phyloP scores from a whole-genome alignment of 2,797 vertebrate species.

The Monodelphis domestica region DNA sequence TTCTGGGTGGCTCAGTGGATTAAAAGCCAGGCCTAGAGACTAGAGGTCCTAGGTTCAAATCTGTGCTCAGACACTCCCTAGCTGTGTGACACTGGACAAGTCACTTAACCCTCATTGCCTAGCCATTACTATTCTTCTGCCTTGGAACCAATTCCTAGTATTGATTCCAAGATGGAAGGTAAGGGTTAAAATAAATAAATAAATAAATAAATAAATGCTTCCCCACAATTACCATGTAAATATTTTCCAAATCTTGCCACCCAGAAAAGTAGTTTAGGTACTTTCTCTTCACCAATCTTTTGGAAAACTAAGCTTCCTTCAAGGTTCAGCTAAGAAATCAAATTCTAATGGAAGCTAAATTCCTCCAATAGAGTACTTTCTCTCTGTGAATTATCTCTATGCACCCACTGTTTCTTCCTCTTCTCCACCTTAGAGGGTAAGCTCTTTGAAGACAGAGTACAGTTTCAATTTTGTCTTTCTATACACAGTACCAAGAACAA shows the following conservation, averaged over 20 bases:
- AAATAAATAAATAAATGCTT: neutral
- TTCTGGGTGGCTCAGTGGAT: too few species aligned
- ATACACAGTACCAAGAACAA: neutral
- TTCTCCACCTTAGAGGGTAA: neutral
- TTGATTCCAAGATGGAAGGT: too few species aligned
- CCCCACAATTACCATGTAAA: neutral
- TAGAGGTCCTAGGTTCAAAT: too few species aligned
- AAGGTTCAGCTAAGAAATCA: neutral
- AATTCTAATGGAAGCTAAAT: neutral
- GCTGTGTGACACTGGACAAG: too few species aligned
- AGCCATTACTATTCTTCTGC: too few species aligned
- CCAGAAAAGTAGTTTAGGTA: slow-evolving; percentile 1
- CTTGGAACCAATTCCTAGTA: too few species aligned
- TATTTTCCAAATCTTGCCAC: slow-evolving; percentile 6
- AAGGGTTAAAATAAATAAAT: too few species aligned
- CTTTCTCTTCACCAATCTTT: neutral
- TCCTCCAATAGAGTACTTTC: neutral
- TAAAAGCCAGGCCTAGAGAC: too few species aligned
- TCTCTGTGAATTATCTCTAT: neutral
- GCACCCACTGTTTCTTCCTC: neutral
- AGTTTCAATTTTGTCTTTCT: neutral
- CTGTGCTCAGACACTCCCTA: too few species aligned
- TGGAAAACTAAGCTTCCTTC: neutral
- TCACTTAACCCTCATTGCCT: too few species aligned
- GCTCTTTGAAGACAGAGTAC: neutral